These are phyloP conservation scores for Glaucomys volans DNA, from an alignment of 2,113 vertebrate genomes.

Conservation along the genomic window DNA sequence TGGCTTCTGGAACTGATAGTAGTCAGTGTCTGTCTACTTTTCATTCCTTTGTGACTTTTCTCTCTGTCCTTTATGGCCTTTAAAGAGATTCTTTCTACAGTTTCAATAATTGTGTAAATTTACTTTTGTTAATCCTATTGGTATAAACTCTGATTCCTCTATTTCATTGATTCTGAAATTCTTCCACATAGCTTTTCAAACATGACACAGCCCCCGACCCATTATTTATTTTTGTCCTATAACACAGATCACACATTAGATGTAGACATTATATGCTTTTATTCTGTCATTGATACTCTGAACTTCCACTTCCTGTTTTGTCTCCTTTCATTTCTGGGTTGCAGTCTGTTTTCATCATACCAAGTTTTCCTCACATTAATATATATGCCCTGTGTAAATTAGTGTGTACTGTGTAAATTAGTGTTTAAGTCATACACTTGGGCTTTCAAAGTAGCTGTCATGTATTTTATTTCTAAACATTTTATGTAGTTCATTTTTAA, in stretches of 20 bases:
- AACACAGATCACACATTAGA: not conserved
- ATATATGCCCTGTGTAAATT: not conserved
- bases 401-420: not conserved
- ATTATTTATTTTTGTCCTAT: not conserved
- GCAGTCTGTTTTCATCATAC: not conserved
- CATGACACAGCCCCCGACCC: not conserved
- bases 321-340: not conserved
- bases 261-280: not conserved
- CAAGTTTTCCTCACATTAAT: not conserved
- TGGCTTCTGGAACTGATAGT: not conserved
- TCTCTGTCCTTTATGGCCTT: not conserved
- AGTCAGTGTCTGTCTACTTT: not conserved
- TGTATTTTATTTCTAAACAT: not conserved
- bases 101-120: slow-evolving; percentile 20
- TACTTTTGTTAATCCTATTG: not conserved
- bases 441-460: not conserved
- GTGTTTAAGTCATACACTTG: not conserved
- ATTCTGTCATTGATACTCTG: not conserved
- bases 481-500: not conserved
- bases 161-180: not conserved
- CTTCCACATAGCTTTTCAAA: not conserved
- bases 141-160: not conserved
- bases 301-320: not conserved
- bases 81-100: not conserved
- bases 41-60: not conserved